Evolutionary conservation across 2,797 vertebrate genomes (phyloP), one percentile per base, ranked within the genome.

Genomic region (Anas flavirostris): DNA sequence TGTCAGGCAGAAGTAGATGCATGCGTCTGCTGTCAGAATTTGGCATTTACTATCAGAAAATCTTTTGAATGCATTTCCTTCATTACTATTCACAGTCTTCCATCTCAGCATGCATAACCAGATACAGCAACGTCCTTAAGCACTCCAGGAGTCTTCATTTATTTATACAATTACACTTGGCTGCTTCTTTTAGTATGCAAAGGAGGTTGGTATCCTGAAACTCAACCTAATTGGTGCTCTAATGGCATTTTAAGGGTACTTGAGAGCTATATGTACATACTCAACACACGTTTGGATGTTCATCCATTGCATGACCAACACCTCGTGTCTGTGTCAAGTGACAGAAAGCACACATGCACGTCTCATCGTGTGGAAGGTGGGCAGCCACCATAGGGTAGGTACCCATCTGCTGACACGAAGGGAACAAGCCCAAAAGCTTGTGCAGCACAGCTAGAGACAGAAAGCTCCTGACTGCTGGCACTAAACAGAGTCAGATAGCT

Each of bases 291-390:
- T 52, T 31, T 84, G 50, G 33, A 25, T 16, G 12, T 22, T 1
- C 29, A 37, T 9, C 19, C 31, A 21, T 35, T 9, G 9, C 4
- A 4, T 0, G 12, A 41, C 10, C 50, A 28, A 58, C 9, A 84
- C 12, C 29, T 22, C 8, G 16, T 9, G 43, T 17, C 52, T 37
- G 55, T 25, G 53, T 4, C 29, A 66, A 82, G 26, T 31, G 33
- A 73, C 10, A 12, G 48, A 17, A 2, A 3, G 13, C 11, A 43
- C 8, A 13, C 2, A 5, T 4, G 5, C 6, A 0, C 5, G 5
- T 9, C 48, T n/a, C 31, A 19, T 5, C 2, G 0, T 8, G 29
- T 1, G 0, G 26, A 14, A 23, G 46, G 26, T 4, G 39, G 4
- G 10, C 15, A 46, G 2, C 19, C 19, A 26, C 9, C 15, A 5